Conservation (phyloP, 2,888 invertebrate genomes). For the Alloscopus bannaensis region DNA sequence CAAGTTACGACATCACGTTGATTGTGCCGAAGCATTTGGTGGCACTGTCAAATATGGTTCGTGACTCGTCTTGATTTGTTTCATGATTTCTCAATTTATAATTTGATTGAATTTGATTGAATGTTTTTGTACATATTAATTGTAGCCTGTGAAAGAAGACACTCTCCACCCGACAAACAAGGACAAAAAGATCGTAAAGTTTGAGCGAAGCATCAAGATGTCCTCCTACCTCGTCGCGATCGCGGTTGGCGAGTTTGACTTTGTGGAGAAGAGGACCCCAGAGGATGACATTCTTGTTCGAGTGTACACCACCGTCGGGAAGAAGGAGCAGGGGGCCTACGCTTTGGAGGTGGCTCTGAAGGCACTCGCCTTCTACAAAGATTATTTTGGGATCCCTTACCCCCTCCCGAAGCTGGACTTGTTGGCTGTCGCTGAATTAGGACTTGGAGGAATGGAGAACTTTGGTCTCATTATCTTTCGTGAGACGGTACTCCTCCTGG, state of each 20-base stretch:
- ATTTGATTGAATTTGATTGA: neutral
- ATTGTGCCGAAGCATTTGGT: constrained; percentile 87
- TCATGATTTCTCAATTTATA: neutral
- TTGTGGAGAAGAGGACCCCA: constrained; percentile 86
- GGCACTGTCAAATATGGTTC: constrained; percentile 95
- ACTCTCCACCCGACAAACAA: constrained; percentile 74
- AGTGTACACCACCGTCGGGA: constrained; percentile 91
- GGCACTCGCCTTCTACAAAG: constrained; percentile 94
- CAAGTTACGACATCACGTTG: constrained; percentile 93
- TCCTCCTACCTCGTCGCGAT: constrained; percentile 95
- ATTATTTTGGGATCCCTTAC: constrained; percentile 96
- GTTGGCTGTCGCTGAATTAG: constrained; percentile 97
- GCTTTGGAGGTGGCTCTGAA: constrained; percentile 94
- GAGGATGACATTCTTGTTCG: constrained; percentile 88
- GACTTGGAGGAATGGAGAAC: constrained; percentile 81
- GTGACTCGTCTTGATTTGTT: constrained; percentile 22
- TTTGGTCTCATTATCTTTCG: constrained; percentile 80
- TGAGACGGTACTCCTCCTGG: constrained; percentile 78
- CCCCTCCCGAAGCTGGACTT: constrained; percentile 97
- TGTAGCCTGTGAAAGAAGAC: constrained; percentile 75
- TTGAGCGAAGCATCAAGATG: constrained; percentile 85
- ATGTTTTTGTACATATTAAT: neutral
- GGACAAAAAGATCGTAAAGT: constrained; percentile 80
- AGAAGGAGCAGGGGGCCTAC: constrained; percentile 93
- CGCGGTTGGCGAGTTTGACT: constrained; percentile 96